A percentile compares a stretch with the other conserved stretches of the same genome.
Conservation (phyloP, 2,113 vertebrate genomes). For the Microtus oregoni region DNA sequence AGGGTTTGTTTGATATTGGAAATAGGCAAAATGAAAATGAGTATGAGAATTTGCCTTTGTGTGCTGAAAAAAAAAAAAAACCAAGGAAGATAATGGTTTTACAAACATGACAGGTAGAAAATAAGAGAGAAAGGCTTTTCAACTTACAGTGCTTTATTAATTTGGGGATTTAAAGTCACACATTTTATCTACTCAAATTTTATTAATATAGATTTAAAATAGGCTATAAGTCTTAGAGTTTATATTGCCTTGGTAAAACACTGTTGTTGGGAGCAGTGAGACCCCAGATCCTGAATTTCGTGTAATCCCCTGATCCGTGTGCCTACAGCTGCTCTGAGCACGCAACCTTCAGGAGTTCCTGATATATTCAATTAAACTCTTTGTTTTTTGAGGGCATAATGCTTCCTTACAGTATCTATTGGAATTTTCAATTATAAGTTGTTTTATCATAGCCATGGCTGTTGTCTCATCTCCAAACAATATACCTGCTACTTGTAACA, state of each 20-base stretch:
- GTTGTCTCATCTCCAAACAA: no score
- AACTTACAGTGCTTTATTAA: not conserved
- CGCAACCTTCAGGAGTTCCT: no score
- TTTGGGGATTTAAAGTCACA: constrained; percentile 46
- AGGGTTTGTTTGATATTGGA: not conserved
- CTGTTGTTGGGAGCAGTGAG: no score
- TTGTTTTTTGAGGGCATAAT: no score
- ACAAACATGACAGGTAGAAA: not conserved
- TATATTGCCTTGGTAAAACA: not conserved
- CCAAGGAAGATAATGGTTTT: not conserved
- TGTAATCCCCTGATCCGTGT: no score
- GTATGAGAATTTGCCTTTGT: not conserved
- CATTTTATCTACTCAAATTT: not conserved
- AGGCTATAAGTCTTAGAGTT: not conserved
- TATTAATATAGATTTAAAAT: constrained; percentile 30
- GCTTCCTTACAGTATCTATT: no score
- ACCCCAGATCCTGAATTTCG: no score
- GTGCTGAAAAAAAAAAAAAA: not conserved
- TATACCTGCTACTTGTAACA: no score
- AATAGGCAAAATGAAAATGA: not conserved
- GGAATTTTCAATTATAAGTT: no score
- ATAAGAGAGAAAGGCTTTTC: not conserved
- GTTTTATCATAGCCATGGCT: no score
- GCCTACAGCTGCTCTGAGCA: no score
- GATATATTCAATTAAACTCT: no score